Percentiles rank a stretch among this genome's conserved stretches.
These are phyloP conservation scores for Hystrix cristata DNA, from an alignment of 2,113 vertebrate species.

Conservation along the genomic window DNA sequence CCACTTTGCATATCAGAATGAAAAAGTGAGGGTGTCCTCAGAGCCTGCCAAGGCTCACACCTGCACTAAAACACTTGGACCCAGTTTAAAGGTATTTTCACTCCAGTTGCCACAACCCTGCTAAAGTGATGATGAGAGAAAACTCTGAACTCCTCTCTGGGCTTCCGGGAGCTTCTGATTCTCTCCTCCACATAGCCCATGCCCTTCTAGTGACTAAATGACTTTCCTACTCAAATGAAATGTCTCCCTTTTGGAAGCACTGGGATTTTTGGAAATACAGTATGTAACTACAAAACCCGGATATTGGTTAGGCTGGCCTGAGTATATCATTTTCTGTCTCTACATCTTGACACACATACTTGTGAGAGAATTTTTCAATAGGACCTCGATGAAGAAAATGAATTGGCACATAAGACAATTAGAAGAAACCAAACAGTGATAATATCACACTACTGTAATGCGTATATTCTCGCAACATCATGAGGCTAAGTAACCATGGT, in stretches of 20 bases:
- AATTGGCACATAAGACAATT: neutral
- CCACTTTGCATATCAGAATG: neutral
- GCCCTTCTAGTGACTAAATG: neutral
- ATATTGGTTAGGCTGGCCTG: neutral
- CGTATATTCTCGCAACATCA: neutral
- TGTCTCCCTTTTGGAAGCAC: neutral
- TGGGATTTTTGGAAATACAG: neutral
- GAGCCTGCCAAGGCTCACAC: neutral
- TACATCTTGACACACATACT: conserved; percentile 28
- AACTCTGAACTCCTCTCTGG: neutral
- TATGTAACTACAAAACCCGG: neutral
- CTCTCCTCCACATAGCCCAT: neutral
- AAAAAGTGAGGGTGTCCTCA: neutral
- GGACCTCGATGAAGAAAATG: conserved; percentile 51
- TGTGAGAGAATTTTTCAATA: conserved; percentile 28
- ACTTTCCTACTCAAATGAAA: neutral
- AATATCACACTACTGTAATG: neutral
- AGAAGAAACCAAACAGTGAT: conserved; percentile 19
- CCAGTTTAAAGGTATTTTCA: neutral
- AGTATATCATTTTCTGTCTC: conserved; percentile 26
- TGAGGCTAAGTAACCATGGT: neutral
- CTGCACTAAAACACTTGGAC: neutral
- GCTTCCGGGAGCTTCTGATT: neutral
- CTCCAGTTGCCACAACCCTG: neutral
- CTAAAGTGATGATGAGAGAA: neutral